Base-by-base conservation (phyloP, 2,888 invertebrate genomes). In the Elaeidobius kamerunicus region DNA sequence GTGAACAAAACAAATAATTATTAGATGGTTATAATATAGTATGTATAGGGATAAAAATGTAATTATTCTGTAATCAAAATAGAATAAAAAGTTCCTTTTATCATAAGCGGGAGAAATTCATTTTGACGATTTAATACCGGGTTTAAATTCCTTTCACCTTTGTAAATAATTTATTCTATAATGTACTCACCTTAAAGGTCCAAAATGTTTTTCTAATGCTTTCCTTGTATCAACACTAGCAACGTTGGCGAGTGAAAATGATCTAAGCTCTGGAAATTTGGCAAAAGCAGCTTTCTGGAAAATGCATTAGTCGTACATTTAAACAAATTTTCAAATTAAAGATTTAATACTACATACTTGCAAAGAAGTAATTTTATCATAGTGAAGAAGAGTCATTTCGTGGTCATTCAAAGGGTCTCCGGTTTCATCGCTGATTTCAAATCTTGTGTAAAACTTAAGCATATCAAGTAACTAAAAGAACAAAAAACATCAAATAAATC, bases 371-470 rank as follows among this genome's bases (percentile, higher is more conserved):
- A 99, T 93, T 71, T 88, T 86, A 18, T 90, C 84, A 70, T 98
- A 99, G 73, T 99, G 99, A 19, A 88, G 76, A 66, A 92, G 84
- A 27, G 92, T 91, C 85, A 98, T 94, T 66, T 97, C 93, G 57
- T 90, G 85, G 67, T 97, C 93, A 0, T 89, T 91, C 61, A 98
- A 77, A 0, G 96, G 91, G 70, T 96, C 95, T 0, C 98, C 98
- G 1, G 91, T 89, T 66, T 91, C 89, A 68, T 99, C 98, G 71
- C 92, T 94, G 58, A 99, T 99, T 76, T 99, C 99, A 73, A 99
- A 99, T 54, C 91, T 83, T 0, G 92, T 86, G 73, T 99, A 99
- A 70, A 98, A 97, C 69, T 93, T 93, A 45, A 99, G 75, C 87
- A 95, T 94, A 61, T 94, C 91, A 64, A 98, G 74, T 3, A 99